phyloP scores from a whole-genome alignment of 1,140 invertebrate genomes.

The Nylanderia fulva region DNA sequence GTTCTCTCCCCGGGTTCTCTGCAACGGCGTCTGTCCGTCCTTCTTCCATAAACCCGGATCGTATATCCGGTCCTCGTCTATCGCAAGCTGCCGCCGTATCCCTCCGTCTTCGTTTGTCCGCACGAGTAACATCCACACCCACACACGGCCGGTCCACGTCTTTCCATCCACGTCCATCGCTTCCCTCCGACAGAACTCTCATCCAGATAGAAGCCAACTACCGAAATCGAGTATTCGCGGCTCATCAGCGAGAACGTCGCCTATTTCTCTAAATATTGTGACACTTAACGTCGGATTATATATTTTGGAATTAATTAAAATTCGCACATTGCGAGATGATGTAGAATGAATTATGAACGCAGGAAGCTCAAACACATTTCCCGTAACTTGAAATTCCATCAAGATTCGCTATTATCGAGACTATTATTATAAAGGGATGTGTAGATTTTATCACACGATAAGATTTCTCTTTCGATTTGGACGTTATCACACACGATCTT shows the following conservation, averaged over 20 bases:
- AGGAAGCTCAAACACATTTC: neutral
- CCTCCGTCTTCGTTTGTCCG: constrained; percentile 28
- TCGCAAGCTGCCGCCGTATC: constrained; percentile 12
- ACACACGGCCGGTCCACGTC: constrained; percentile 52
- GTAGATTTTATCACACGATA: neutral
- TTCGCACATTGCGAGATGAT: neutral
- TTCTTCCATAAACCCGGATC: constrained; percentile 44
- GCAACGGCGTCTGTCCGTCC: constrained; percentile 62
- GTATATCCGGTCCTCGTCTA: constrained; percentile 45
- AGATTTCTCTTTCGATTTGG: neutral
- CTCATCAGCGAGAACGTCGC: constrained; percentile 28
- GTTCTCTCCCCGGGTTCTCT: constrained; percentile 69
- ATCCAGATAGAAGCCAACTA: constrained; percentile 65
- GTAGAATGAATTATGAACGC: neutral
- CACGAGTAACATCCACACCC: constrained; percentile 51
- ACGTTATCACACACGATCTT: constrained; percentile 40
- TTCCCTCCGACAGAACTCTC: constrained; percentile 54
- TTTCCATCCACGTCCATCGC: constrained; percentile 70
- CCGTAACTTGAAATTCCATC: neutral
- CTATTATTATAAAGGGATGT: neutral
- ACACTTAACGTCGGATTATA: constrained; percentile 2
- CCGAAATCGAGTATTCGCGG: constrained; percentile 72
- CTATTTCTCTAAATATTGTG: neutral
- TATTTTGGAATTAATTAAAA: constrained; percentile 46
- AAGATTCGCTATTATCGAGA: neutral